Conservation (phyloP, 2,797 vertebrate genomes). For the Uromys caudimaculatus region DNA sequence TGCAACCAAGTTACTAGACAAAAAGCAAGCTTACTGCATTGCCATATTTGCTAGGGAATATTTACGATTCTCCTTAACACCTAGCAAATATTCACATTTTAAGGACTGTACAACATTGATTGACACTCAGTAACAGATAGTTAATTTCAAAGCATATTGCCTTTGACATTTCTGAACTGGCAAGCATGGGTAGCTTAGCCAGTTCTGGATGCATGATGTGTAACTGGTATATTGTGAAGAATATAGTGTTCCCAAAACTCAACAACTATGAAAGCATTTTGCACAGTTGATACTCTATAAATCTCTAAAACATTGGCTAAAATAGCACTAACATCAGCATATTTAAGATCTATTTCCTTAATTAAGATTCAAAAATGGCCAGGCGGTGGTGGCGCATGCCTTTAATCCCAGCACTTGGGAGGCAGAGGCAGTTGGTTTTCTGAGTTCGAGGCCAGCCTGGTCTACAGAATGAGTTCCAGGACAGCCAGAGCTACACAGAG, state of each 20-base stretch:
- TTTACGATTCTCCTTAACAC: not conserved
- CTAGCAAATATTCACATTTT: not conserved
- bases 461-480: too few relatives aligned
- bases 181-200: not conserved
- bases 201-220: not conserved
- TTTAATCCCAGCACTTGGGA: too few relatives aligned
- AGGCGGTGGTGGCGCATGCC: too few relatives aligned
- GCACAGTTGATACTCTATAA: not conserved
- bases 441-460: too few relatives aligned
- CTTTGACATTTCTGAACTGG: constrained; percentile 16
- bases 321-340: not conserved
- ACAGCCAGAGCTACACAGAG: too few relatives aligned
- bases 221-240: not conserved
- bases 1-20: not conserved
- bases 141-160: not conserved
- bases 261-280: not conserved
- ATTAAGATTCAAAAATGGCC: not conserved
- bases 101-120: not conserved
- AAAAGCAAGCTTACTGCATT: not conserved
- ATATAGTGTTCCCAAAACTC: not conserved
- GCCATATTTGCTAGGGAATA: not conserved
- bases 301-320: not conserved
- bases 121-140: not conserved
- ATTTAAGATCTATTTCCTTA: not conserved
- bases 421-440: too few relatives aligned